These are phyloP conservation scores for Buathra laborator DNA, from an alignment of 2,888 invertebrate genomes.

Conservation along the genomic window DNA sequence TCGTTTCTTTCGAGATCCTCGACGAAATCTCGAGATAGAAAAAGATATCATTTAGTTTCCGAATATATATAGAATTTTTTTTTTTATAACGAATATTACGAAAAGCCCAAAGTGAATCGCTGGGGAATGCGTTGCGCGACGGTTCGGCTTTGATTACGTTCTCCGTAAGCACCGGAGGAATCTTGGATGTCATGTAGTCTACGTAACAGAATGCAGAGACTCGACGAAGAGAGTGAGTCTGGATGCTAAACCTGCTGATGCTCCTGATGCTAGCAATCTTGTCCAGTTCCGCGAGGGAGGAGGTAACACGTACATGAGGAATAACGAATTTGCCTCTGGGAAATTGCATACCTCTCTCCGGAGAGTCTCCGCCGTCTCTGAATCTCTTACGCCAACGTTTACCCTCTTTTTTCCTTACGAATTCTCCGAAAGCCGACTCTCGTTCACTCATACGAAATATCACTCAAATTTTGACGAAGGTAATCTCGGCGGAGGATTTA, in stretches of 20 bases:
- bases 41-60: not conserved
- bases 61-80: not conserved
- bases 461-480: not conserved
- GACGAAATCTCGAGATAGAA: not conserved
- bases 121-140: constrained; percentile 39
- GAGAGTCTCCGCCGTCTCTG: constrained; percentile 15
- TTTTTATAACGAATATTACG: constrained; percentile 8
- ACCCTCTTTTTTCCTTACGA: constrained; percentile 16
- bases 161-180: constrained; percentile 34
- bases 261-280: constrained; percentile 53
- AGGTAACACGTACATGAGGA: constrained; percentile 19
- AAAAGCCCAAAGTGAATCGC: constrained; percentile 20
- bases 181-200: constrained; percentile 33
- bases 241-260: constrained; percentile 37
- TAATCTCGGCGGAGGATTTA: not conserved
- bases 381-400: not conserved
- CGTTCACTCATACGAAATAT: not conserved
- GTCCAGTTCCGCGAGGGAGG: constrained; percentile 28
- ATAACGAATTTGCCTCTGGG: constrained; percentile 56
- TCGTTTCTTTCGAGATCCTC: not conserved
- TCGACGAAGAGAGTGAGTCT: constrained; percentile 14
- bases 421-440: constrained; percentile 9
- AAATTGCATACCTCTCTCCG: constrained; percentile 45
- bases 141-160: constrained; percentile 44
- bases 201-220: constrained; percentile 23